These are phyloP conservation scores for Watsonalla cultraria DNA, from an alignment of 2,888 invertebrate species.

Conservation along the genomic window DNA sequence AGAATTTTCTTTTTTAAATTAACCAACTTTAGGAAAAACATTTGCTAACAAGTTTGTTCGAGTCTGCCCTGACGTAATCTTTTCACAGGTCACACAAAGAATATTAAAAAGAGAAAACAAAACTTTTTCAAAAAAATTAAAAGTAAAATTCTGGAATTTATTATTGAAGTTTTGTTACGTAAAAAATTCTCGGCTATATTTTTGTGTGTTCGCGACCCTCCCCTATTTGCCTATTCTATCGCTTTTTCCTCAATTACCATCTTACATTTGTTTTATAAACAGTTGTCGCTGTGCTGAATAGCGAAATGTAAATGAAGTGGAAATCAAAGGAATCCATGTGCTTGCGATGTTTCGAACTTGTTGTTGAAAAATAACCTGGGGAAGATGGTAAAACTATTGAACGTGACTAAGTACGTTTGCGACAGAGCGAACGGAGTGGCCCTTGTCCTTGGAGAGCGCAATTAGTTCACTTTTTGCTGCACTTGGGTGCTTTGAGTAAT, in stretches of 20 bases:
- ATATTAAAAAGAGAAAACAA: slow-evolving; percentile 28
- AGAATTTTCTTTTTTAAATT: slow-evolving; percentile 56
- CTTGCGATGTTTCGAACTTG: slow-evolving; percentile 6
- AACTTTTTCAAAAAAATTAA: slow-evolving; percentile 29
- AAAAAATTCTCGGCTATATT: slow-evolving; percentile 24
- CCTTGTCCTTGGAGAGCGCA: slow-evolving; percentile 73
- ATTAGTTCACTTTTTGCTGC: slow-evolving; percentile 74
- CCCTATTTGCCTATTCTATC: slow-evolving; percentile 27
- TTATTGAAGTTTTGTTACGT: slow-evolving; percentile 30
- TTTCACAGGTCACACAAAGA: slow-evolving; percentile 37
- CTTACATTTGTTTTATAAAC: slow-evolving; percentile 28
- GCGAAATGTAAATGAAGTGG: not conserved
- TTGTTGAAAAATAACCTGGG: slow-evolving; percentile 28
- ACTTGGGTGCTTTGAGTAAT: slow-evolving; percentile 70
- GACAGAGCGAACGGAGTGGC: slow-evolving; percentile 58
- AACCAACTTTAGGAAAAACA: slow-evolving; percentile 56
- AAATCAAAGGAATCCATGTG: not conserved
- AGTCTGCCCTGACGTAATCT: slow-evolving; percentile 33
- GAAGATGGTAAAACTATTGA: slow-evolving; percentile 62
- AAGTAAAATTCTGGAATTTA: slow-evolving; percentile 24
- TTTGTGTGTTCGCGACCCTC: slow-evolving; percentile 22
- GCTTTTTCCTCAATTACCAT: slow-evolving; percentile 32
- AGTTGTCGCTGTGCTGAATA: slow-evolving; percentile 13
- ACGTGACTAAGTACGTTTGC: slow-evolving; percentile 73
- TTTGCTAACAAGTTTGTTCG: slow-evolving; percentile 48